phyloP scores from a whole-genome alignment of 2,113 vertebrate genomes.

The Psammodynastes pulverulentus region DNA sequence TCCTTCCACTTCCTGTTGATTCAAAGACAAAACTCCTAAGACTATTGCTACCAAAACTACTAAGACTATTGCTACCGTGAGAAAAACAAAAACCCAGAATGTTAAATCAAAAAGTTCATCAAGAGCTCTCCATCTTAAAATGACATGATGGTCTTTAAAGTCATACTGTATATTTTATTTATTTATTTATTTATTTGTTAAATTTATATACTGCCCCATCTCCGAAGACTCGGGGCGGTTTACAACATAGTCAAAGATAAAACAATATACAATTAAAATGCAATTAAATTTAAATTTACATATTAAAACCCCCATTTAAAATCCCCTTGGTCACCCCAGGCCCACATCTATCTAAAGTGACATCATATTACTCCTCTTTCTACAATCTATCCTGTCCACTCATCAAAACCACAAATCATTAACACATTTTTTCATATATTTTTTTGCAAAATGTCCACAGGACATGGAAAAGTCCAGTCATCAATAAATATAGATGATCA shows the following conservation, averaged over 20 bases:
- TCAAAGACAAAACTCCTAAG: not conserved
- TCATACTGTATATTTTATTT: too few species aligned
- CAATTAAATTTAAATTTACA: too few species aligned
- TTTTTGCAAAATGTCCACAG: not conserved
- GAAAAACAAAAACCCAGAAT: not conserved
- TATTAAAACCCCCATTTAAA: too few species aligned
- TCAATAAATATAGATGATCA: not conserved
- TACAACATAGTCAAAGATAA: too few species aligned
- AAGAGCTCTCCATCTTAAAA: not conserved
- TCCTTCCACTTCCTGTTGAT: not conserved
- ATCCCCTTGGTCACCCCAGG: too few species aligned
- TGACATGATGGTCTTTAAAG: not conserved
- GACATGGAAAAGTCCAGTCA: not conserved
- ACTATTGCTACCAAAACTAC: constrained; percentile 14
- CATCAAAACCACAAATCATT: not conserved
- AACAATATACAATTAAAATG: too few species aligned
- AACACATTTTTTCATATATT: not conserved
- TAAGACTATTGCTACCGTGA: not conserved
- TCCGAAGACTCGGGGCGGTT: too few species aligned
- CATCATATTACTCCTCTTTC: not conserved
- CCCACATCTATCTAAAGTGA: not conserved
- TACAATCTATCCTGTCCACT: not conserved
- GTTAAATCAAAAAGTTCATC: constrained; percentile 22
- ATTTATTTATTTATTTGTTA: too few species aligned
- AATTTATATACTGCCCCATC: too few species aligned